Base-by-base conservation (phyloP, 2,888 invertebrate genomes). In the Pseudococcus jackbeardsleyi region DNA sequence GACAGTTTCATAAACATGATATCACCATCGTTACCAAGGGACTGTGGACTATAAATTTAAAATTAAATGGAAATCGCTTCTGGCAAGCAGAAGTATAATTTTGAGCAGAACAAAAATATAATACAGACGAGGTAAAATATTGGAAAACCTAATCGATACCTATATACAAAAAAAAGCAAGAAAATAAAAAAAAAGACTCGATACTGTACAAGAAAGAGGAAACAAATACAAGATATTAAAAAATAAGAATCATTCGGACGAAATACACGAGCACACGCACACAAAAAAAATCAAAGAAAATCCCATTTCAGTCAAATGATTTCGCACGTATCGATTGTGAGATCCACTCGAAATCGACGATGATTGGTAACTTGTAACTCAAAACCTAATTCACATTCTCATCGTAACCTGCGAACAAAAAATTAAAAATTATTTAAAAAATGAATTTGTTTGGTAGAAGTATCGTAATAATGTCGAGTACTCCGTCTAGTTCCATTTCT, bases 351-450 rank as follows among this genome's bases (percentile, higher is more conserved):
- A 2, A 79, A 79, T 79, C 42, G 77, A 77, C 39, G 79, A 46
- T 79, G 79, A n/a, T 46, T 79, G 79, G 79, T 79, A 79, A 79
- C 79, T 79, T 79, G 39, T 79, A n/a, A 46, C 46, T 79, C 46
- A 33, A 59, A 79, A 46, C 79, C 79, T 79, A 79, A 42, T 79
- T 79, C 42, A 79, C 79, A 79, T 79, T 79, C 79, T 79, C 79
- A 79, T 79, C 42, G 79, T 79, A 42, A 79, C 79, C 79, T 79
- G 42, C 6, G 26, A 77, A 77, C 17, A 79, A 79, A 79, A 79
- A 79, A 33, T 4, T 33, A 2, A 33, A 33, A 33, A 33, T 2
- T 2, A 33, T 22, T 46, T 11, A 64, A 64, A 22, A 64, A 22
- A 64, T 22, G 9, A 64, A 22, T 9, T 3, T 64, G 7, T 64